Percentiles rank a stretch among this genome's conserved stretches.
Evolutionary conservation across 2,797 vertebrate genomes (phyloP).

Genomic region (Hemibagrus guttatus): DNA sequence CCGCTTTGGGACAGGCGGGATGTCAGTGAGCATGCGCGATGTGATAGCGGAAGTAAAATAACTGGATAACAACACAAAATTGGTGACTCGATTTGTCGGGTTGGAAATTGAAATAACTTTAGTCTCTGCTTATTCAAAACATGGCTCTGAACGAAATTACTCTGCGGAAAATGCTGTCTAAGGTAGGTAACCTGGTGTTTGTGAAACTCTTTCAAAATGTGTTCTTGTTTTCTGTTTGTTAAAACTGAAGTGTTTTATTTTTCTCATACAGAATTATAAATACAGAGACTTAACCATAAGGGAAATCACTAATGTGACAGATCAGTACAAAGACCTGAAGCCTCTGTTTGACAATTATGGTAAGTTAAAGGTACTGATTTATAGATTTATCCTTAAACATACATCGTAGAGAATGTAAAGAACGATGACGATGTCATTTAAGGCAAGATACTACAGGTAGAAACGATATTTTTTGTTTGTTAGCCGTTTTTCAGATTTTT

Average conservation of each 20-base stretch:
- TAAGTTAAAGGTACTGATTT: slow-evolving; percentile 61
- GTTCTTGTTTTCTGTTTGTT: background rate
- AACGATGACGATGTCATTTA: background rate
- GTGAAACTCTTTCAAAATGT: background rate
- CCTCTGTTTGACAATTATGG: slow-evolving; percentile 92
- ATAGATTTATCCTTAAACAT: background rate
- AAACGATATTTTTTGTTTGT: background rate
- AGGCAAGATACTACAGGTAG: background rate
- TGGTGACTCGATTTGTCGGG: background rate
- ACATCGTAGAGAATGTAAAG: background rate
- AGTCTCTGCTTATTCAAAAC: background rate
- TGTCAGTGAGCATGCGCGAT: background rate
- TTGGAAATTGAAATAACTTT: background rate
- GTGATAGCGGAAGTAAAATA: background rate
- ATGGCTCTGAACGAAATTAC: slow-evolving; percentile 37
- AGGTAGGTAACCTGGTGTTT: slow-evolving; percentile 25
- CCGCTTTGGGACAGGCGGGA: background rate
- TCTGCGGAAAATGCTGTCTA: slow-evolving; percentile 46
- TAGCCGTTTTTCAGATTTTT: background rate
- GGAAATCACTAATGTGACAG: slow-evolving; percentile 87
- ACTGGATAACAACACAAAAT: background rate
- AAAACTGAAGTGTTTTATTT: background rate
- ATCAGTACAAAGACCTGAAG: slow-evolving; percentile 94
- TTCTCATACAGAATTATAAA: slow-evolving; percentile 83
- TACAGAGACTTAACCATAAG: slow-evolving; percentile 93